These are phyloP conservation scores for Bagarius yarrelli DNA, from an alignment of 2,113 vertebrate species.

Conservation along the genomic window DNA sequence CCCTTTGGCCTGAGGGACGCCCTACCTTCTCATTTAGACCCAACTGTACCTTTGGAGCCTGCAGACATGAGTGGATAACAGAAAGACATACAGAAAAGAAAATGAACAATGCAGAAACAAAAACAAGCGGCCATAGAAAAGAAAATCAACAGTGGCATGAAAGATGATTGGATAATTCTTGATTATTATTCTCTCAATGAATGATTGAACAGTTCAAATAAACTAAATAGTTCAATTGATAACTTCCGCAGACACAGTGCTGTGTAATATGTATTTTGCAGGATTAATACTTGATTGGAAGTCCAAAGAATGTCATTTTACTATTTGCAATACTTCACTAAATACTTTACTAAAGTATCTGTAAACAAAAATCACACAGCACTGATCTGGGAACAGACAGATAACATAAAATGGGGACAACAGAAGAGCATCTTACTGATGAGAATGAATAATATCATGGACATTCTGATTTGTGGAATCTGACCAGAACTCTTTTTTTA, in stretches of 20 bases:
- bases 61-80: slow-evolving; percentile 63
- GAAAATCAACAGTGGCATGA: slow-evolving; percentile 57
- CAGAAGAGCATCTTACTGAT: not conserved
- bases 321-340: not conserved
- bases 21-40: slow-evolving; percentile 78
- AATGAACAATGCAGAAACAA: slow-evolving; percentile 44
- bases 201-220: not conserved
- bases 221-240: not conserved
- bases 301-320: not conserved
- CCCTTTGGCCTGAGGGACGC: slow-evolving; percentile 68
- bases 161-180: slow-evolving; percentile 7
- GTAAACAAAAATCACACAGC: not conserved
- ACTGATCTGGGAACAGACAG: not conserved
- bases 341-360: too few species aligned
- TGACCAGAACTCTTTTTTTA: not conserved
- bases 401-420: not conserved
- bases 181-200: too few species aligned
- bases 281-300: not conserved
- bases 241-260: not conserved
- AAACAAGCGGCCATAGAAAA: slow-evolving; percentile 33
- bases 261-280: not conserved
- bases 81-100: slow-evolving; percentile 51
- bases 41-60: slow-evolving; percentile 77
- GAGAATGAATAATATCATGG: not conserved
- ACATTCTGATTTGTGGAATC: not conserved